Evolutionary conservation across 2,888 invertebrate species (phyloP).

Genomic region (Chironomus tentans): DNA sequence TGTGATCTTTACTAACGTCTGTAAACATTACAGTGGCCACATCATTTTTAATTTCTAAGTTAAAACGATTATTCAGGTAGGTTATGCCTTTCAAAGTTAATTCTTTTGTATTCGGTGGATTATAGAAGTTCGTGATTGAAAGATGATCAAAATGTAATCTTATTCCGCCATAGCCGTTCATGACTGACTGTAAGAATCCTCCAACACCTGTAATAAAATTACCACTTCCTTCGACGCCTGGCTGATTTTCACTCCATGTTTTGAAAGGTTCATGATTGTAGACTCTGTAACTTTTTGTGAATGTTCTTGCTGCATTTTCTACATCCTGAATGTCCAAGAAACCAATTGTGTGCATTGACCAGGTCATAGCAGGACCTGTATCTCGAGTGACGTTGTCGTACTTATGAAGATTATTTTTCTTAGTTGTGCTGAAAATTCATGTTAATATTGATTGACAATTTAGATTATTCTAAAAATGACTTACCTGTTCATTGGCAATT

Average conservation of each 20-base stretch:
- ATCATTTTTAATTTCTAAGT: not conserved
- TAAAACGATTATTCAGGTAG: constrained; percentile 17
- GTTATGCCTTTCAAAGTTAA: constrained; percentile 15
- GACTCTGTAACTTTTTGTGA: constrained; percentile 45
- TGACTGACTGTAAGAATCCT: constrained; percentile 49
- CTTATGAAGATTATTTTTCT: constrained; percentile 47
- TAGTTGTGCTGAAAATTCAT: constrained; percentile 39
- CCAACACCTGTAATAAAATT: constrained; percentile 56
- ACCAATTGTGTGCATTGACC: constrained; percentile 48
- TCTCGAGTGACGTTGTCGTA: constrained; percentile 48
- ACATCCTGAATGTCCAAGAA: constrained; percentile 43
- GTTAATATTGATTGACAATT: not conserved
- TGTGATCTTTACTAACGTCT: not conserved
- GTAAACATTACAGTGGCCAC: not conserved
- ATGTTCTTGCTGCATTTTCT: constrained; percentile 42
- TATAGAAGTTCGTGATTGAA: constrained; percentile 40
- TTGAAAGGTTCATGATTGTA: constrained; percentile 53
- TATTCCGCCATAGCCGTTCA: constrained; percentile 50
- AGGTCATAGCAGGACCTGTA: constrained; percentile 43
- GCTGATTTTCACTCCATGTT: constrained; percentile 50
- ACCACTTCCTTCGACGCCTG: constrained; percentile 46
- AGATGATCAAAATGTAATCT: constrained; percentile 45
- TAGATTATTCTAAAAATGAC: not conserved
- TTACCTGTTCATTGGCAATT: constrained; percentile 47
- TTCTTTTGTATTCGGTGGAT: constrained; percentile 41